Conservation (phyloP, 2,113 vertebrate genomes). For the Nothoprocta perdicaria region DNA sequence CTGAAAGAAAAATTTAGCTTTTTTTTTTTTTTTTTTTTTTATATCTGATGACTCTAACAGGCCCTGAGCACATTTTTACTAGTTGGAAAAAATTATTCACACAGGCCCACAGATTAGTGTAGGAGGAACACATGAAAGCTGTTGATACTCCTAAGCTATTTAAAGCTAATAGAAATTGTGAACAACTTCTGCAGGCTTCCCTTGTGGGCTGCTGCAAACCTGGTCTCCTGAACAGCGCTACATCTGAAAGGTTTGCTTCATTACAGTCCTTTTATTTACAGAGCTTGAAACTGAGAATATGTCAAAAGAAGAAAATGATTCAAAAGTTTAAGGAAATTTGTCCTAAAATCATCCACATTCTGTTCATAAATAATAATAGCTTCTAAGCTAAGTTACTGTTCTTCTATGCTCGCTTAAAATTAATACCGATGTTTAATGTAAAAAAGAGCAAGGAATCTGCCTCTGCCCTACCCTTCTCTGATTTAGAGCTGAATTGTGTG, state of each 20-base stretch:
- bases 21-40: no score
- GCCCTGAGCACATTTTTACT: background rate
- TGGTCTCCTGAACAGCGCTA: background rate
- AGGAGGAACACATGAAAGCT: background rate
- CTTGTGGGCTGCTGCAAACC: background rate
- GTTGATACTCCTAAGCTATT: background rate
- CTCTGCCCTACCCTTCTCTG: background rate
- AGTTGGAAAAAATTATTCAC: background rate
- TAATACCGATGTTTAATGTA: background rate
- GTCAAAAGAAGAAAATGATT: background rate
- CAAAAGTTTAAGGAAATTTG: background rate
- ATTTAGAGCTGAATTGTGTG: background rate
- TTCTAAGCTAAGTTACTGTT: background rate
- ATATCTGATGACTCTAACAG: background rate
- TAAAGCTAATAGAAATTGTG: background rate
- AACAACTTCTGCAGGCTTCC: background rate
- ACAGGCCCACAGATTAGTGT: background rate
- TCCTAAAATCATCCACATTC: background rate
- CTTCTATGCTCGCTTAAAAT: background rate
- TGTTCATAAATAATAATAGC: background rate
- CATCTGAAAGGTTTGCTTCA: fast-evolving
- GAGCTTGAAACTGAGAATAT: background rate
- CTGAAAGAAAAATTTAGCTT: background rate
- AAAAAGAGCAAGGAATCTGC: background rate
- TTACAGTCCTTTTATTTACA: background rate